Percentiles rank a stretch among this genome's conserved stretches.
phyloP scores from a whole-genome alignment of 2,888 invertebrate species.

The Aleiodes leptofemur region DNA sequence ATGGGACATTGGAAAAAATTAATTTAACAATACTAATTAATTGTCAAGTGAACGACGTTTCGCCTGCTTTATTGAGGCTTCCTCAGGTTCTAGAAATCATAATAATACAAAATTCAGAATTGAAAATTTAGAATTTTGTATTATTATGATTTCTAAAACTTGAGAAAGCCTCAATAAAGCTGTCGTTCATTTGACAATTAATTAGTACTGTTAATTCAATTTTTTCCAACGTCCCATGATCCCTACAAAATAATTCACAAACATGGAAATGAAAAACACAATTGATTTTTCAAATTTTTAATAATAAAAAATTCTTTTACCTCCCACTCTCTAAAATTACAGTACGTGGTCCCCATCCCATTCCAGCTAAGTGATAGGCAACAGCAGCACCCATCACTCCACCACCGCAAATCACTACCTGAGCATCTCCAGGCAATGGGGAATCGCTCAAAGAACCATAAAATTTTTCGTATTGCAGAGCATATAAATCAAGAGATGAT shows the following conservation, averaged over 20 bases:
- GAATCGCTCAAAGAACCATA: slow-evolving; percentile 47
- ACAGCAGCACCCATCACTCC: slow-evolving; percentile 95
- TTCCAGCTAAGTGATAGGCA: slow-evolving; percentile 90
- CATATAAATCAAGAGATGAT: slow-evolving; percentile 4
- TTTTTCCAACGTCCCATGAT: too few relatives aligned
- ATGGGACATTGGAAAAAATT: too few relatives aligned
- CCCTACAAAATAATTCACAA: background rate
- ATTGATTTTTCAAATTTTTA: background rate
- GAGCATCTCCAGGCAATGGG: slow-evolving; percentile 78
- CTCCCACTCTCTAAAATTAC: slow-evolving; percentile 90
- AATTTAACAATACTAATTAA: too few relatives aligned
- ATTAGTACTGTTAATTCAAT: too few relatives aligned
- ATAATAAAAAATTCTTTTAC: slow-evolving; percentile 74
- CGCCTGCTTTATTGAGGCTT: too few relatives aligned
- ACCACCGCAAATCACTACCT: slow-evolving; percentile 93
- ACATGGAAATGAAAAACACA: slow-evolving; percentile 5
- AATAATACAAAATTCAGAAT: too few relatives aligned
- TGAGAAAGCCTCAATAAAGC: too few relatives aligned
- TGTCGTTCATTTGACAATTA: too few relatives aligned
- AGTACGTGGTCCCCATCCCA: slow-evolving; percentile 90
- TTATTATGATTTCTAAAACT: too few relatives aligned
- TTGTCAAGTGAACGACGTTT: too few relatives aligned
- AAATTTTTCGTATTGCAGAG: background rate
- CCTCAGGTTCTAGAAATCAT: too few relatives aligned
- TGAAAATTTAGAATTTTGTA: too few relatives aligned